Conservation (phyloP, 2,888 invertebrate genomes). For the Actias luna region DNA sequence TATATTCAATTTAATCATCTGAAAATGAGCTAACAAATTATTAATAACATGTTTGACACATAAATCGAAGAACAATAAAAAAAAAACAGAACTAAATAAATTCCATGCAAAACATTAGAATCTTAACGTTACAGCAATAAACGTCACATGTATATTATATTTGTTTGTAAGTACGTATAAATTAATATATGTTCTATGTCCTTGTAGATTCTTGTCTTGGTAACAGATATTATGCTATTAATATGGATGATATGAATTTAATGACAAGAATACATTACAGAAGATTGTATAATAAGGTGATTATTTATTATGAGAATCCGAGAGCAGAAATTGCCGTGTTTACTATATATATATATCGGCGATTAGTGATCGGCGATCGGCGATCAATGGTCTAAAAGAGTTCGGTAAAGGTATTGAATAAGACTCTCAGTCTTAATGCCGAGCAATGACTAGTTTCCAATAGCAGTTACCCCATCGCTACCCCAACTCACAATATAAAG, state of each 20-base stretch:
- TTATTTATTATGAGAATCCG: neutral
- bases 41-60: too few relatives aligned
- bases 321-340: neutral
- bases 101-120: neutral
- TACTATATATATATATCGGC: neutral
- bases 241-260: neutral
- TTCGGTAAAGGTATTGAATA: too few relatives aligned
- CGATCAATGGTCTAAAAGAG: too few relatives aligned
- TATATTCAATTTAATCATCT: too few relatives aligned
- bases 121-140: neutral
- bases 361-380: too few relatives aligned
- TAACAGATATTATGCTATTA: neutral
- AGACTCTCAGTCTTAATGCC: too few relatives aligned
- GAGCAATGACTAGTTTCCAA: too few relatives aligned
- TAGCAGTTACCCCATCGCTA: too few relatives aligned
- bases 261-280: neutral
- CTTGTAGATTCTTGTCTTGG: neutral
- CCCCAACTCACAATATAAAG: too few relatives aligned
- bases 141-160: neutral
- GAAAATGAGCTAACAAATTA: too few relatives aligned
- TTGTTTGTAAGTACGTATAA: neutral
- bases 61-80: too few relatives aligned
- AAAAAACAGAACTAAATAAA: too few relatives aligned
- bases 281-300: neutral
- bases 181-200: neutral